Evolutionary conservation across 2,888 invertebrate species (phyloP), one percentile per base, ranked within the genome.

Genomic region (Julus scandinavius): DNA sequence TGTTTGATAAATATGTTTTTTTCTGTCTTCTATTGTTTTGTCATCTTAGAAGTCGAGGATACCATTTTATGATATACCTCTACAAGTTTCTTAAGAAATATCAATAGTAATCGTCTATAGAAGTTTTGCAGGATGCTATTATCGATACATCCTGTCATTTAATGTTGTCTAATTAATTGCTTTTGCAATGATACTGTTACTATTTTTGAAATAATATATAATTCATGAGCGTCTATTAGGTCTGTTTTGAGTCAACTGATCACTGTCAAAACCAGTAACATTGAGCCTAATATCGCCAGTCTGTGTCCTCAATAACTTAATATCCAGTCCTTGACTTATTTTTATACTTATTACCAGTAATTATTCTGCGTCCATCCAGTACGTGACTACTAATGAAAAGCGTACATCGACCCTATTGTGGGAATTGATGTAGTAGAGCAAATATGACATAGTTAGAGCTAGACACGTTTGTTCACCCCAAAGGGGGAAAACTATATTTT

Each of bases 201-300:
- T 63, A 63, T 63, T 63, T 63, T 63, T 63, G 17, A n/a, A n/a
- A 20, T 4, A 15, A 63, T 63, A n/a, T 17, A 63, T 63, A 63
- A 63, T 63, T 63, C n/a, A 17, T 17, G 2, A 17, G 54, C 50
- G 45, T 45, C 5, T 45, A 45, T 29, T 29, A 29, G 29, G 29
- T 29, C 29, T 45, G 45, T 45, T 45, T 45, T 45, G 45, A 45
- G 6, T 45, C n/a, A n/a, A n/a, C 17, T 63, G 63, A 63, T 63
- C 63, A 63, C 63, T 63, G n/a, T n/a, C n/a, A 63, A 63, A 63
- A 63, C 20, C 4, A n/a, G 17, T 15, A 63, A 63, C 63, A 63
- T 63, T 63, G 63, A 63, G 63, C 63, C 63, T n/a, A n/a, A 63
- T 63, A 63, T 63, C n/a, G 63, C 63, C 63, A 63, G 63, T n/a